These are phyloP conservation scores for Periophthalmus magnuspinnatus DNA, from an alignment of 2,797 vertebrate species.

Conservation along the genomic window DNA sequence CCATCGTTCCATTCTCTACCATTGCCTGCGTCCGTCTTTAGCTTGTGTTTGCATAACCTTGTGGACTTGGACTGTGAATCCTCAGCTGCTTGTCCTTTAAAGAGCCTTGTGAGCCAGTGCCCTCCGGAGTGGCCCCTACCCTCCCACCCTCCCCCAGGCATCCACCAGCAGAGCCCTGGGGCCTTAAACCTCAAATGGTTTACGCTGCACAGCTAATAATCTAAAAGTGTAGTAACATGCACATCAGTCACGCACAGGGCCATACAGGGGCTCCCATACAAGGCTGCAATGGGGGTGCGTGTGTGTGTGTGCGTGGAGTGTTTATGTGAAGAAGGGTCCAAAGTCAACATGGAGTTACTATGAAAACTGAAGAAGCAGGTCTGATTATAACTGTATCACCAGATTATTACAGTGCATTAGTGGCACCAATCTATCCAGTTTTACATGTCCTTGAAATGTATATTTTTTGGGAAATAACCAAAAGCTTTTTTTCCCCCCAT, in stretches of 20 bases:
- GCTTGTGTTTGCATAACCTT: constrained; percentile 9
- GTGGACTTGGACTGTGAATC: background rate
- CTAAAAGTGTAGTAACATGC: constrained; percentile 45
- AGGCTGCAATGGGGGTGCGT: background rate
- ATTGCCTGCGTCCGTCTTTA: constrained; percentile 2
- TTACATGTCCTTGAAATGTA: no score
- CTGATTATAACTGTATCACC: no score
- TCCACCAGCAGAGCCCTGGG: constrained; percentile 31
- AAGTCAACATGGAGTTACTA: no score
- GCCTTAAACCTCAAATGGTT: constrained; percentile 67
- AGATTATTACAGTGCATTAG: no score
- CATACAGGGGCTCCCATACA: background rate
- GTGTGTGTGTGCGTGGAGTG: no score
- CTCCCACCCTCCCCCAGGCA: constrained; percentile 31
- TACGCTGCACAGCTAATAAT: constrained; percentile 69
- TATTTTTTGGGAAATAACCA: no score
- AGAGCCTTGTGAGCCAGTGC: constrained; percentile 1
- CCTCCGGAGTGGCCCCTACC: constrained; percentile 44
- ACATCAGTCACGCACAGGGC: constrained; percentile 29
- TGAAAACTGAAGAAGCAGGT: no score
- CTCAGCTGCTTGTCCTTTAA: constrained; percentile 41
- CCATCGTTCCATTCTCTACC: constrained; percentile 7
- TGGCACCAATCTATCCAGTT: no score
- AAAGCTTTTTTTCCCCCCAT: no score
- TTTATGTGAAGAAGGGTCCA: no score